Evolutionary conservation across 2,888 invertebrate species (phyloP).

Genomic region (Aromia moschata): DNA sequence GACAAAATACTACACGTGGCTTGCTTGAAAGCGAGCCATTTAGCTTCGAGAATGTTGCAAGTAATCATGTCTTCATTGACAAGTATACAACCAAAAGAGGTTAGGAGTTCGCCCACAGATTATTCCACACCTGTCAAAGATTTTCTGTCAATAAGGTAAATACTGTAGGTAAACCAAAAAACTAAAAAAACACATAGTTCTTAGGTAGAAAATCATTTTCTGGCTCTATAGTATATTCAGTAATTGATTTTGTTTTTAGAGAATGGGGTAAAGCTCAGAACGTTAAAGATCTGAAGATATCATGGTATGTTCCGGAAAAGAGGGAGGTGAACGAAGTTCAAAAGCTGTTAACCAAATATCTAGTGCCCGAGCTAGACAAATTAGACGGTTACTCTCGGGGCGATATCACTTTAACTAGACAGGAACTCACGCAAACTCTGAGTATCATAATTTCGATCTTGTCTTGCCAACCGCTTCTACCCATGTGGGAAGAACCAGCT

Average conservation of each 20-base stretch:
- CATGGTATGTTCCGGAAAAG: slow-evolving; percentile 81
- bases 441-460: slow-evolving; percentile 74
- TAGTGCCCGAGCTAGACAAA: slow-evolving; percentile 71
- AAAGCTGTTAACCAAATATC: slow-evolving; percentile 71
- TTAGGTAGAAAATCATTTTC: too few species aligned
- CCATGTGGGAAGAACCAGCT: slow-evolving; percentile 74
- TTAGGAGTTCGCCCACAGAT: slow-evolving; percentile 69
- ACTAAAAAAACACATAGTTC: too few species aligned
- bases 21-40: slow-evolving; percentile 72
- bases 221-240: too few species aligned
- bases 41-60: slow-evolving; percentile 71
- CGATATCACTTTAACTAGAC: slow-evolving; percentile 68
- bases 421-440: slow-evolving; percentile 74
- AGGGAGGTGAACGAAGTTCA: slow-evolving; percentile 76
- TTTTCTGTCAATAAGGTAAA: slow-evolving; percentile 73
- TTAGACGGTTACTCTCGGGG: slow-evolving; percentile 69
- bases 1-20: slow-evolving; percentile 75
- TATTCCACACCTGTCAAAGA: slow-evolving; percentile 73
- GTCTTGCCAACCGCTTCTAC: slow-evolving; percentile 74
- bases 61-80: slow-evolving; percentile 70
- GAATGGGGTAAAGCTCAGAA: slow-evolving; percentile 84
- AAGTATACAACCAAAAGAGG: slow-evolving; percentile 70
- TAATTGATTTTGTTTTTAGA: slow-evolving; percentile 60
- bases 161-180: too few species aligned
- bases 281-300: slow-evolving; percentile 71